These are phyloP conservation scores for Phataginus tetradactyla DNA, from an alignment of 2,797 vertebrate species.

Conservation along the genomic window DNA sequence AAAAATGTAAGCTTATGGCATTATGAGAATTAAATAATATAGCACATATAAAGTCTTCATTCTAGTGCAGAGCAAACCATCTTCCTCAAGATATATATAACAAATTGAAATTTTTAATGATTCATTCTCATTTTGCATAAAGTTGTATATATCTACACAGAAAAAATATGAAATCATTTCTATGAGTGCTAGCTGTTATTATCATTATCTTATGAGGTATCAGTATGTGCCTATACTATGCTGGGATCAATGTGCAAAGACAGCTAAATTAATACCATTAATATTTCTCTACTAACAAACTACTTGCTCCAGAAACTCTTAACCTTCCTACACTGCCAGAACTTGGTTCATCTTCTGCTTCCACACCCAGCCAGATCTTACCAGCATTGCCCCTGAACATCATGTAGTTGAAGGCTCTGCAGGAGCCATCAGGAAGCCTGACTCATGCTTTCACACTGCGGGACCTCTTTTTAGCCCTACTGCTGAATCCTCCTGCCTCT, in stretches of 20 bases:
- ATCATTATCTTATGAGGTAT: neutral
- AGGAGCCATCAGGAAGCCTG: neutral
- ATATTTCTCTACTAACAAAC: neutral
- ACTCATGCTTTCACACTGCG: neutral
- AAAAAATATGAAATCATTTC: neutral
- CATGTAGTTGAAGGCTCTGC: neutral
- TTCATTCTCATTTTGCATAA: slow-evolving; percentile 1
- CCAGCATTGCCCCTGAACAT: neutral
- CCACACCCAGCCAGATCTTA: neutral
- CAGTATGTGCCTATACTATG: neutral
- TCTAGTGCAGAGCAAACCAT: neutral
- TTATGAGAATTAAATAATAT: slow-evolving; percentile 36
- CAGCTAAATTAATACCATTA: neutral
- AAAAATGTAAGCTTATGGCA: slow-evolving; percentile 11
- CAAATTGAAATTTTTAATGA: neutral
- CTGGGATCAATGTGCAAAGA: neutral
- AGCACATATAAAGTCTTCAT: neutral
- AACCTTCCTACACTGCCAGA: neutral
- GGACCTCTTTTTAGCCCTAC: neutral
- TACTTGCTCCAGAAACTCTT: neutral
- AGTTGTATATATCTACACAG: neutral
- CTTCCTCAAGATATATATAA: neutral
- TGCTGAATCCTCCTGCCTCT: neutral
- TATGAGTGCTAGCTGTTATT: neutral
- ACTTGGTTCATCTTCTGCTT: neutral